A percentile compares a stretch with the other conserved stretches of the same genome.
These are phyloP conservation scores for Nycticryphes semicollaris DNA, from an alignment of 2,113 vertebrate species.

Conservation along the genomic window DNA sequence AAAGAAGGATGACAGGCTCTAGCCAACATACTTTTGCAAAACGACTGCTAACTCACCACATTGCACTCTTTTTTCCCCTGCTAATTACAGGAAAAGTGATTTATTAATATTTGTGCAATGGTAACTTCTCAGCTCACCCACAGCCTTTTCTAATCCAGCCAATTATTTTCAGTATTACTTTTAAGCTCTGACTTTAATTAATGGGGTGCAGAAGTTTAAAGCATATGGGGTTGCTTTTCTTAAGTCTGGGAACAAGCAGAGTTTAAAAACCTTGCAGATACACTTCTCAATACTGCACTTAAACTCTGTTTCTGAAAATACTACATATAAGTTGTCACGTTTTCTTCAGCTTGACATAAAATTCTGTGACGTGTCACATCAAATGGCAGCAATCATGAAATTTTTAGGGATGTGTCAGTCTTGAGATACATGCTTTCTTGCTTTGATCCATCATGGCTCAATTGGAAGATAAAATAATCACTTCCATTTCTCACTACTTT, in stretches of 20 bases:
- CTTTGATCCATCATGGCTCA: slow-evolving; percentile 32
- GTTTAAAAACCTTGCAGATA: slow-evolving; percentile 7
- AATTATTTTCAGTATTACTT: slow-evolving; percentile 63
- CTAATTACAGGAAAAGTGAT: slow-evolving; percentile 60
- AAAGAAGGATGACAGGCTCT: neutral
- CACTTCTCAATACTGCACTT: neutral
- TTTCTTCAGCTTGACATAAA: slow-evolving; percentile 41
- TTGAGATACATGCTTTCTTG: slow-evolving; percentile 12
- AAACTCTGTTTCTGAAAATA: neutral
- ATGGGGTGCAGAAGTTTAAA: slow-evolving; percentile 57
- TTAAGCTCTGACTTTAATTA: slow-evolving; percentile 53
- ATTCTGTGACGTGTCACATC: slow-evolving; percentile 12
- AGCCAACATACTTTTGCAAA: slow-evolving; percentile 16
- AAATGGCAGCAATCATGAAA: slow-evolving; percentile 44
- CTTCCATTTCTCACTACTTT: slow-evolving; percentile 25
- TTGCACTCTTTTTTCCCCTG: neutral
- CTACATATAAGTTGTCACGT: neutral
- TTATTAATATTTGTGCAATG: slow-evolving; percentile 64
- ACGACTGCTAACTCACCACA: slow-evolving; percentile 5
- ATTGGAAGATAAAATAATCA: slow-evolving; percentile 55
- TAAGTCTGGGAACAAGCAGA: slow-evolving; percentile 11
- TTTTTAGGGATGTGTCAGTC: slow-evolving; percentile 40
- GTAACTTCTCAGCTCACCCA: slow-evolving; percentile 55
- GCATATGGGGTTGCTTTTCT: slow-evolving; percentile 60
- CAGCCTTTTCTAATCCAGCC: slow-evolving; percentile 49